Percentiles rank a stretch among this genome's conserved stretches.
These are phyloP conservation scores for Parauchenoglanis punctatus DNA, from an alignment of 2,797 vertebrate genomes.

Conservation along the genomic window DNA sequence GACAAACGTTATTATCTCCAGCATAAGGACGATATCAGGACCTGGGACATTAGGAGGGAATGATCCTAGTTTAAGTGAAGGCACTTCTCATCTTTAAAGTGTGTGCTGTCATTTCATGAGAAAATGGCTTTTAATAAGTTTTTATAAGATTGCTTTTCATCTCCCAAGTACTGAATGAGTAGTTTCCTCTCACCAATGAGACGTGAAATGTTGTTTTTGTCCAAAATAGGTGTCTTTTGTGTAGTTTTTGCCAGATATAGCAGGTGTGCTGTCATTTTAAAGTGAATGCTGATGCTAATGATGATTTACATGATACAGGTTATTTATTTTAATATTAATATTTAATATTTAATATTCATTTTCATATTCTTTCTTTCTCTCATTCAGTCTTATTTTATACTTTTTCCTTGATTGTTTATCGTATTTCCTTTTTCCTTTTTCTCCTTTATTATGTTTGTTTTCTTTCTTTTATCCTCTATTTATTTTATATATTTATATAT, in stretches of 20 bases:
- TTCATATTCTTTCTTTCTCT: background rate
- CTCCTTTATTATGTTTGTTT: background rate
- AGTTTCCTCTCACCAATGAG: slow-evolving; percentile 74
- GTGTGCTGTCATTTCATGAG: slow-evolving; percentile 65
- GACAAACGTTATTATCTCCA: slow-evolving; percentile 72
- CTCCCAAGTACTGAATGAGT: slow-evolving; percentile 74
- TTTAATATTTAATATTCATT: background rate
- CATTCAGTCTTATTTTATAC: background rate
- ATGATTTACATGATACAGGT: background rate
- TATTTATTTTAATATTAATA: background rate
- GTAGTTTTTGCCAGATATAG: slow-evolving; percentile 50
- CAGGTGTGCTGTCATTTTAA: slow-evolving; percentile 16
- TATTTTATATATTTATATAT: no score
- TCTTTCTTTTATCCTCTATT: background rate
- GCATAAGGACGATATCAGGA: slow-evolving; percentile 64
- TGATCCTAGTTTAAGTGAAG: slow-evolving; percentile 80
- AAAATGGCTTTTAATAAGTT: slow-evolving; percentile 70
- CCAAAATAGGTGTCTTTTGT: slow-evolving; percentile 11
- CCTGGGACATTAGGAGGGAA: slow-evolving; percentile 82
- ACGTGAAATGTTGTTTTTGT: slow-evolving; percentile 69
- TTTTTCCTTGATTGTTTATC: background rate
- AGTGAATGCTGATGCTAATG: background rate
- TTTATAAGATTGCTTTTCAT: slow-evolving; percentile 76
- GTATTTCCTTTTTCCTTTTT: background rate
- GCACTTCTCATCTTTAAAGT: slow-evolving; percentile 70